Base-by-base conservation (phyloP, 23 tunicate genomes). In the Botrylloides violaceus region DNA sequence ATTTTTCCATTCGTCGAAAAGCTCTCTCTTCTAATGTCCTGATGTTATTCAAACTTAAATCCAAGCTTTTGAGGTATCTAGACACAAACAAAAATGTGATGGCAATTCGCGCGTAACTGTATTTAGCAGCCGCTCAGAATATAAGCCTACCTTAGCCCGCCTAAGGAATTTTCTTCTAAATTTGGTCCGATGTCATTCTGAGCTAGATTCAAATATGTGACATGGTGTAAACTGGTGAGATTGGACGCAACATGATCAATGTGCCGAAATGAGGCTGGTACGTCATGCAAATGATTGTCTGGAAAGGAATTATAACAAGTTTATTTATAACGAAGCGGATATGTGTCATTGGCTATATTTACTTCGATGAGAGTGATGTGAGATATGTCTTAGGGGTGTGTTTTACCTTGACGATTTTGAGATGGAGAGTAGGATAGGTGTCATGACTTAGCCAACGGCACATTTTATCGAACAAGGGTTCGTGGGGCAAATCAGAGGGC, bases 261-360 rank as follows among this genome's bases (percentile, higher is more conserved):
- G 35, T 55, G 47, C 20, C 58, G 75, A 58, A 82, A 76, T 38
- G 70, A 66, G n/a, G 66, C 35, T 25, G 87, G 87, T 34, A 82
- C 24, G 22, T 48, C 62, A 47, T 82, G 80, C 35, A 82, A 56
- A 61, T 75, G 80, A 39, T 82, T 82, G 29, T 66, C 87, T 82
- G 76, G n/a, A n/a, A n/a, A n/a, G n/a, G n/a, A n/a, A n/a, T n/a
- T n/a, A n/a, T n/a, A n/a, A n/a, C n/a, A n/a, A n/a, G n/a, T n/a
- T n/a, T n/a, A n/a, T n/a, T n/a, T n/a, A n/a, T n/a, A n/a, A n/a
- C n/a, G n/a, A n/a, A n/a, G n/a, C n/a, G n/a, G n/a, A n/a, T n/a
- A n/a, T n/a, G n/a, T n/a, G n/a, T n/a, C n/a, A n/a, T n/a, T n/a
- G n/a, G n/a, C n/a, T n/a, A n/a, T n/a, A n/a, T n/a, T n/a, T n/a